Base-by-base conservation (phyloP, 2,113 vertebrate species). In the Anthoscopus minutus region DNA sequence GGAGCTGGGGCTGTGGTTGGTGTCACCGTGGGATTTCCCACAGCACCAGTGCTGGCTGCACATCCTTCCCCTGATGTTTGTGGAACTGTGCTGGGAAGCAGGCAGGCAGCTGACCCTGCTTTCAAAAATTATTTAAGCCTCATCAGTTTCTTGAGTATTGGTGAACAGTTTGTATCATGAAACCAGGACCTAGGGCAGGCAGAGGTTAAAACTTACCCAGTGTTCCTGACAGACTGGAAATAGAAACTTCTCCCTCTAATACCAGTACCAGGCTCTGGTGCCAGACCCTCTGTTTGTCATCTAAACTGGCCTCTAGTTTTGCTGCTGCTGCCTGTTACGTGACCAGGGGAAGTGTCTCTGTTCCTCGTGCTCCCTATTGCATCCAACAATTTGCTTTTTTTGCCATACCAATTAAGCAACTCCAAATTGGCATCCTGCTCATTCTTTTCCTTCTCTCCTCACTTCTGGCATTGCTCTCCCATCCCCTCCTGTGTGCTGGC, bases 51-150 rank as follows among this genome's bases (percentile, higher is more conserved):
- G 69, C 81, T 87, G 38, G 15, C n/a, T 56, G 48, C 57, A 31
- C 62, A 37, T 77, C 88, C 70, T 76, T 57, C 24, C 33, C 44
- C 80, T 33, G n/a, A 2, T 61, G 53, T 77, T 69, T 88, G 64
- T 73, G 77, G 23, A 86, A 4, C 80, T 93, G 76, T 44, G 80
- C 83, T 80, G 76, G 56, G 91, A 57, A 45, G 56, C 70, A 89
- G 56, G 60, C 86, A 89, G 84, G 89, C 89, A 95, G 69, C 89
- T 78, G 84, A 93, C 87, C 77, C 35, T 0, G 3, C 81, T 95
- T 94, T 54, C 84, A 95, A 96, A 84, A 67, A 73, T 81, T 92
- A 91, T 57, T 95, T 89, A 70, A 94, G 81, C 93, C 56, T 92
- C 93, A 89, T 92, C 65, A 42, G 56, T 84, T 96, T 64, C 84